phyloP scores from a whole-genome alignment of 2,113 vertebrate genomes.

The Clarias macrocephalus region DNA sequence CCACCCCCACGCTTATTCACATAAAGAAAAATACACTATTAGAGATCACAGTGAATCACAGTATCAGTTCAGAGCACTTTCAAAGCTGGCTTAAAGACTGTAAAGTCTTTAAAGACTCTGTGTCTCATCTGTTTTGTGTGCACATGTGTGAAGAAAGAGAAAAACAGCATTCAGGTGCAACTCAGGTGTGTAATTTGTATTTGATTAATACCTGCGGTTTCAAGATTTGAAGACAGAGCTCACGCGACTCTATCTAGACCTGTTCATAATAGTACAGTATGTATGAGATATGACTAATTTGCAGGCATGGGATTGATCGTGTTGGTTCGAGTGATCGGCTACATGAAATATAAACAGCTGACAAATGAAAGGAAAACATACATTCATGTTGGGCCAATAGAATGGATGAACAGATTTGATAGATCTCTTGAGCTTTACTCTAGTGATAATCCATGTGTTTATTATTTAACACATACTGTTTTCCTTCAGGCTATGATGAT shows the following conservation, averaged over 20 bases:
- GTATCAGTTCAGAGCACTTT: conserved; percentile 67
- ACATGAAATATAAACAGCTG: not conserved
- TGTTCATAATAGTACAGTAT: not conserved
- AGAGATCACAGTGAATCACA: conserved; percentile 61
- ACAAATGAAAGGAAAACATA: not conserved
- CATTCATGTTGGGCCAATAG: not conserved
- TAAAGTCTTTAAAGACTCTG: conserved; percentile 8
- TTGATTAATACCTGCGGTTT: conserved; percentile 28
- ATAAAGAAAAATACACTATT: conserved; percentile 36
- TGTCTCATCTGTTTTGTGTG: not conserved
- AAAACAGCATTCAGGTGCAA: conserved; percentile 1
- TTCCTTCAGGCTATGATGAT: not conserved
- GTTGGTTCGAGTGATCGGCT: not conserved
- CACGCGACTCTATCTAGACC: not conserved
- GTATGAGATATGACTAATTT: not conserved
- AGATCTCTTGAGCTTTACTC: not conserved
- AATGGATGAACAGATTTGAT: not conserved
- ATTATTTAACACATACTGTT: not conserved
- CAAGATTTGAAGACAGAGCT: not conserved
- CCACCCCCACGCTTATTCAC: not conserved
- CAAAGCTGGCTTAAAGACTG: conserved; percentile 34
- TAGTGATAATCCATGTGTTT: not conserved
- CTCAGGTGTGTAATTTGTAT: conserved; percentile 22
- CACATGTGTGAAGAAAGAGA: conserved; percentile 6
- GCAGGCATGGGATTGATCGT: too few relatives aligned